phyloP scores from a whole-genome alignment of 2,888 invertebrate genomes.

The Drosophila merina region DNA sequence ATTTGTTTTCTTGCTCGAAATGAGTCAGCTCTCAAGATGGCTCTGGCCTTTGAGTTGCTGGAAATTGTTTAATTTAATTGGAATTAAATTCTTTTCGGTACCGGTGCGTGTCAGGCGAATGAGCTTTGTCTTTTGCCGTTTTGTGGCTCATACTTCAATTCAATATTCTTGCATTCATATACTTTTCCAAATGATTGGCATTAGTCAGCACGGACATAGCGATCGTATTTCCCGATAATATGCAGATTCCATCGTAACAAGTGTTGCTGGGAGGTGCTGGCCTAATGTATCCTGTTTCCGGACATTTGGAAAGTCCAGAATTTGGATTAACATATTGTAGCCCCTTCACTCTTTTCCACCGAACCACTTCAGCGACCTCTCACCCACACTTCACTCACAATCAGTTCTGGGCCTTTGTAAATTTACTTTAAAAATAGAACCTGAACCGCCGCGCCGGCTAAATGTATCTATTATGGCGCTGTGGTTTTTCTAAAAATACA shows the following conservation, averaged over 20 bases:
- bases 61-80: conserved; percentile 36
- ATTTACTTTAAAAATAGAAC: conserved; percentile 68
- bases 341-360: conserved; percentile 10
- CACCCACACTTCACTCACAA: conserved; percentile 19
- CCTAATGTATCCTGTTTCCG: conserved; percentile 29
- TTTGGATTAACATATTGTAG: conserved; percentile 1
- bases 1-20: conserved; percentile 31
- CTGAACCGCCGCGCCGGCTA: conserved; percentile 70
- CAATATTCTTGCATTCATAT: background rate
- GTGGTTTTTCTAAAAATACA: conserved; percentile 72
- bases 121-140: background rate
- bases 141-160: conserved; percentile 9
- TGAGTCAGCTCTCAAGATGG: conserved; percentile 60
- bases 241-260: conserved; percentile 22
- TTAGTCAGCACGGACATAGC: conserved; percentile 16
- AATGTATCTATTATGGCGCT: conserved; percentile 68
- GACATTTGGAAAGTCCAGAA: conserved; percentile 36
- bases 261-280: conserved; percentile 1
- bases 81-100: conserved; percentile 15
- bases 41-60: conserved; percentile 3
- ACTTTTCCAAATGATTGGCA: conserved; percentile 9
- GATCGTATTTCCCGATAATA: conserved; percentile 22
- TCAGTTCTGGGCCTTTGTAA: conserved; percentile 42
- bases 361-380: background rate
- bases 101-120: conserved; percentile 30